A percentile compares a stretch with the other conserved stretches of the same genome.
Conservation (phyloP, 2,113 vertebrate genomes). For the Marmota monax region DNA sequence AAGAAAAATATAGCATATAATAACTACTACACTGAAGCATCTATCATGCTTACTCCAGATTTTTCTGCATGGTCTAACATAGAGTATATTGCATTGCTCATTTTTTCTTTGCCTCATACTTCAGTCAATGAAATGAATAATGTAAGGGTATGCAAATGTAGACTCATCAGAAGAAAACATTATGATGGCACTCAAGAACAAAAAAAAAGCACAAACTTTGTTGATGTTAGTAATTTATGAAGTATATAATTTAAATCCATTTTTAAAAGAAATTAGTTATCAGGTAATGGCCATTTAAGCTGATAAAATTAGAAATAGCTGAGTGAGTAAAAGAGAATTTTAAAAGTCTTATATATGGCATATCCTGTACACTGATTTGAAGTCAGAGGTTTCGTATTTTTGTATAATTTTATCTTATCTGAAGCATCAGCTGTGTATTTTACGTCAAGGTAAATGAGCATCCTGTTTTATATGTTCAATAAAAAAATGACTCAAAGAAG, state of each 20-base stretch:
- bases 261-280: neutral
- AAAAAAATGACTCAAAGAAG: conserved; percentile 61
- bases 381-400: conserved; percentile 69
- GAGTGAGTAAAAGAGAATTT: neutral
- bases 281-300: neutral
- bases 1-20: neutral
- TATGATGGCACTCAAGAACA: neutral
- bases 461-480: conserved; percentile 65
- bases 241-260: neutral
- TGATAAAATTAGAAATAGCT: conserved; percentile 63
- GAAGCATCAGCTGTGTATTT: conserved; percentile 60
- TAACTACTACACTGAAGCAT: neutral
- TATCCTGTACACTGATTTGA: conserved; percentile 60
- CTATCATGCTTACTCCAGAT: neutral
- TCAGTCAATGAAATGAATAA: neutral
- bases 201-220: conserved; percentile 12
- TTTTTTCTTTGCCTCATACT: conserved; percentile 17
- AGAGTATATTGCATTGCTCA: neutral
- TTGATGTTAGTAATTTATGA: neutral
- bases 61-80: neutral
- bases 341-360: neutral
- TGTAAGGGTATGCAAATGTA: neutral
- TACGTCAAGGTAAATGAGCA: conserved; percentile 58
- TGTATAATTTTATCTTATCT: conserved; percentile 71
- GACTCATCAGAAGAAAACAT: neutral